These are phyloP conservation scores for Rhodinocichla rosea DNA, from an alignment of 2,113 vertebrate genomes.

Conservation along the genomic window DNA sequence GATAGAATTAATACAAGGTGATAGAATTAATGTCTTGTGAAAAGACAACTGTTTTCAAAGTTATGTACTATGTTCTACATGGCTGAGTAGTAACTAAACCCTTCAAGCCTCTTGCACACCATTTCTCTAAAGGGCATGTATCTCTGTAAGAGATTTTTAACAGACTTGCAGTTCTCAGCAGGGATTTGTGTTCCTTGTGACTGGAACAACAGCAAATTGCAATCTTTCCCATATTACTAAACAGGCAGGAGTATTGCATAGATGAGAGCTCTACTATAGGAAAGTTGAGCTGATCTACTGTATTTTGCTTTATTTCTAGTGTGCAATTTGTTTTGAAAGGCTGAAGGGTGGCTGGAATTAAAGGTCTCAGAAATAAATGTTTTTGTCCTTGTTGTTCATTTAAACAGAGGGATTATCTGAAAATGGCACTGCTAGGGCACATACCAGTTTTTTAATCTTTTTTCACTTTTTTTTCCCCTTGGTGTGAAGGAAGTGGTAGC, in stretches of 20 bases:
- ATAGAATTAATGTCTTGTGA: not conserved
- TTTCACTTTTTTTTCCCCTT: not conserved
- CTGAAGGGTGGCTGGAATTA: not conserved
- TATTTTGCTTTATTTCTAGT: not conserved
- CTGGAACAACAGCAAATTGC: not conserved
- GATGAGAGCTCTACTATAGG: not conserved
- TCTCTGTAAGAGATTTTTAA: not conserved
- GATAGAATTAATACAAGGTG: not conserved
- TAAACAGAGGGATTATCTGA: not conserved
- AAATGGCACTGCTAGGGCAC: not conserved
- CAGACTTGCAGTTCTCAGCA: not conserved
- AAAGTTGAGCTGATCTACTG: not conserved
- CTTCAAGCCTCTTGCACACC: not conserved
- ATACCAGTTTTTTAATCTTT: not conserved
- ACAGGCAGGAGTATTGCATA: not conserved
- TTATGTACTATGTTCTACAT: not conserved
- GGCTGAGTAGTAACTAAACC: not conserved
- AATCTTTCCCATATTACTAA: not conserved
- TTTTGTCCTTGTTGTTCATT: not conserved
- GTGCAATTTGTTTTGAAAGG: not conserved
- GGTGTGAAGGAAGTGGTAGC: not conserved
- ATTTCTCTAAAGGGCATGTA: not conserved
- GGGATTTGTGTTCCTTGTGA: not conserved
- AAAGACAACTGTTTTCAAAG: not conserved
- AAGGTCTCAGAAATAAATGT: not conserved